Evolutionary conservation across 2,113 vertebrate species (phyloP).

Genomic region (Dipodomys ordii): DNA sequence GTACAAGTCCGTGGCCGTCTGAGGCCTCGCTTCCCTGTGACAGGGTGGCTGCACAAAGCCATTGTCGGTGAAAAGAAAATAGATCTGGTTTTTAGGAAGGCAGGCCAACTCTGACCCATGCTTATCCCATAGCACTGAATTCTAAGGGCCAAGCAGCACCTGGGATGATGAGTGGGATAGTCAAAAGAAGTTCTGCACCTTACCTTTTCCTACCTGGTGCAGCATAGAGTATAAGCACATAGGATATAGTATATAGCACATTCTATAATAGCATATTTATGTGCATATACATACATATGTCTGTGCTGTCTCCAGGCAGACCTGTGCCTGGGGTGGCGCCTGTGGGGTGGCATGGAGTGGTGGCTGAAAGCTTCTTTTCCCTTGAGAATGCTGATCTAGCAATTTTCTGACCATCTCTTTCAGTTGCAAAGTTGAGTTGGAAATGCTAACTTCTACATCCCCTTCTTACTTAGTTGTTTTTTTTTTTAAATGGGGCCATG

Average conservation of each 20-base stretch:
- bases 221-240: neutral
- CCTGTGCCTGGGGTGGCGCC: too few species aligned
- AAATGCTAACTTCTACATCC: too few species aligned
- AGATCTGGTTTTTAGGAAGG: neutral
- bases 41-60: rapidly evolving
- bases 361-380: neutral
- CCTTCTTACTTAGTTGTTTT: too few species aligned
- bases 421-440: neutral
- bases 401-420: neutral
- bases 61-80: neutral
- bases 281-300: too few species aligned
- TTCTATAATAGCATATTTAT: too few species aligned
- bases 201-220: rapidly evolving
- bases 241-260: too few species aligned
- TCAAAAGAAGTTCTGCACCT: neutral
- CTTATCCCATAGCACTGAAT: neutral
- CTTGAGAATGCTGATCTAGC: neutral
- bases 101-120: neutral
- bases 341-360: rapidly evolving
- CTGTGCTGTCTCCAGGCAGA: neutral
- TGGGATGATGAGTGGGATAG: neutral
- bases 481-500: too few species aligned
- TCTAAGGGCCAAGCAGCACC: neutral
- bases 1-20: rapidly evolving
- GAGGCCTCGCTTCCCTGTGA: neutral